These are phyloP conservation scores for Masticophis lateralis DNA, from an alignment of 2,797 vertebrate genomes.

Conservation along the genomic window DNA sequence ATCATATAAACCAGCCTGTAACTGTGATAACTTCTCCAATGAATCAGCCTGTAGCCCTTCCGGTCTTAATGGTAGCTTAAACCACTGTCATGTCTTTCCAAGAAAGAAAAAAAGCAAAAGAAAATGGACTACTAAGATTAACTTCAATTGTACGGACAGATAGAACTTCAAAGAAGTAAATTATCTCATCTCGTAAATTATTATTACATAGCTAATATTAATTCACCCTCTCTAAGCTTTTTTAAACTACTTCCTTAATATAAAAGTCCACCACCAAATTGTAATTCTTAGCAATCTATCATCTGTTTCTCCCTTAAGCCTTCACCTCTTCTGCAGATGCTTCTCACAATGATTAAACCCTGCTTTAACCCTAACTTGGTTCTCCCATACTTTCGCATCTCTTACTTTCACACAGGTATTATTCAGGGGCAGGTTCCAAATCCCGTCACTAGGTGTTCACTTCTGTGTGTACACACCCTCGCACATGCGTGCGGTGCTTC, in stretches of 20 bases:
- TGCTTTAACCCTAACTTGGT: not conserved
- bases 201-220: conserved; percentile 8
- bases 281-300: conserved; percentile 11
- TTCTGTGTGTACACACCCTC: too few species aligned
- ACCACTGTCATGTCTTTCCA: not conserved
- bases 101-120: not conserved
- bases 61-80: not conserved
- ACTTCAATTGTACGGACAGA: not conserved
- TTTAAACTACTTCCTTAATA: conserved; percentile 26
- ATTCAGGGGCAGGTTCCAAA: too few species aligned
- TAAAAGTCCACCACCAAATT: not conserved
- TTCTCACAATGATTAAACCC: not conserved
- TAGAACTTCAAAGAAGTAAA: conserved; percentile 1
- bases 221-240: conserved; percentile 18
- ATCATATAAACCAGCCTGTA: not conserved
- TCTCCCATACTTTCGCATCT: not conserved
- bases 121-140: not conserved
- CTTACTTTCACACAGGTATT: not conserved
- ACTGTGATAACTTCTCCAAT: not conserved
- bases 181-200: not conserved
- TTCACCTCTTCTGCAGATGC: conserved; percentile 22
- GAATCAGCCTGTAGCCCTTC: conserved; percentile 10
- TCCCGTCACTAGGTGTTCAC: too few species aligned
- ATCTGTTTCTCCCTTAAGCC: conserved; percentile 14
- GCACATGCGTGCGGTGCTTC: too few species aligned